A percentile compares a stretch with the other conserved stretches of the same genome.
These are phyloP conservation scores for Baccha elongata DNA, from an alignment of 2,888 invertebrate genomes.

Conservation along the genomic window DNA sequence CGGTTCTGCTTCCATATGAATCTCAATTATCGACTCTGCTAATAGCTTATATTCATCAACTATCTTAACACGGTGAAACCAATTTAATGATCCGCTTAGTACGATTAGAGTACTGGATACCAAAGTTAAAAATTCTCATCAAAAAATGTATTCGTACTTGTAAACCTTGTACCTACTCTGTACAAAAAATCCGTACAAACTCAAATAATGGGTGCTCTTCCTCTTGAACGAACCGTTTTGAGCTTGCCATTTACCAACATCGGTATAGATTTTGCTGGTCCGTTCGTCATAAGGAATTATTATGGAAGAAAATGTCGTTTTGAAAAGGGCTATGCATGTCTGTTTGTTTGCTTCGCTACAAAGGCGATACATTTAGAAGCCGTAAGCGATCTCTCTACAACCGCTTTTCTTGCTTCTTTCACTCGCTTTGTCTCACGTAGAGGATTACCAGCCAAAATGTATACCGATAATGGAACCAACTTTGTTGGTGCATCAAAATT, in stretches of 20 bases:
- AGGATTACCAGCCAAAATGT: neutral
- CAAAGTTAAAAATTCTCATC: no score
- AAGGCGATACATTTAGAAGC: no score
- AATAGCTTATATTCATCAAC: slow-evolving; percentile 13
- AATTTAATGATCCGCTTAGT: neutral
- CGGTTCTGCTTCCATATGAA: neutral
- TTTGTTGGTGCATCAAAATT: neutral
- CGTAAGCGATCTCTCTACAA: slow-evolving; percentile 13
- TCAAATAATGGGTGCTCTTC: slow-evolving; percentile 27
- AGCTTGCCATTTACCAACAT: no score
- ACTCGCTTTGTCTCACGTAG: neutral
- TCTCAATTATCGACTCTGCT: neutral
- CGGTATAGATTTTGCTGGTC: no score
- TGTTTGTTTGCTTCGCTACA: no score
- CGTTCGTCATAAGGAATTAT: slow-evolving; percentile 35
- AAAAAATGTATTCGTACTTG: neutral
- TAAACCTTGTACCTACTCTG: neutral
- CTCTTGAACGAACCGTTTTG: slow-evolving; percentile 48
- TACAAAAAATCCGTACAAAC: slow-evolving; percentile 37
- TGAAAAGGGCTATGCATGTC: no score
- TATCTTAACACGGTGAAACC: slow-evolving; percentile 11
- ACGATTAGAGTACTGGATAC: no score
- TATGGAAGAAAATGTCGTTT: no score
- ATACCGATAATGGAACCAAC: neutral
- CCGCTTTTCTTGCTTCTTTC: neutral